Base-by-base conservation (phyloP, 2,113 vertebrate species). In the Desmodus rotundus region DNA sequence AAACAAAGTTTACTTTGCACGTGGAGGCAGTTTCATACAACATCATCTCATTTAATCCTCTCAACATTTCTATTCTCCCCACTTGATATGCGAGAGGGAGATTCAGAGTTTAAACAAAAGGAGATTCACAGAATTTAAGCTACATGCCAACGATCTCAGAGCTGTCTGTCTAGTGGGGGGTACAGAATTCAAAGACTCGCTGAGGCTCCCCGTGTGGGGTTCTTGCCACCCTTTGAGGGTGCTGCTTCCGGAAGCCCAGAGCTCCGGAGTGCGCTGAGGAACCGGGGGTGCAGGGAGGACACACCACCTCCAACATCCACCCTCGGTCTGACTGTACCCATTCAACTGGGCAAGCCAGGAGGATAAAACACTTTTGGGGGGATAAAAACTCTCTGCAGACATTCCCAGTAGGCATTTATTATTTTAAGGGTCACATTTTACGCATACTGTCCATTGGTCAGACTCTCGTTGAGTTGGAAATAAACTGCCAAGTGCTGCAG, bases 361-460 rank as follows among this genome's bases (percentile, higher is more conserved):
- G 26, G n/a, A 38, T 36, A 38, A 33, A 41, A 43, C 3, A 54
- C 41, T 26, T 31, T 61, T 43, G 15, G 33, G 61, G 26, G 68
- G 22, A 47, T 82, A 72, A 74, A 78, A 73, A 74, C 56, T 76
- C 20, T 33, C 19, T 5, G 43, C 16, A 56, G 81, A 73, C 41
- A 58, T n/a, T 72, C 65, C 80, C 73, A 72, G 67, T 28, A 91
- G n/a, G 73, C 76, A 41, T 14, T 43, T 70, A 73, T 31, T 89
- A 38, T 41, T 41, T 58, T 19, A 28, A 61, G 58, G 54, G 43
- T 50, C 58, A 72, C 15, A 45, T 19, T 86, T 78, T 19, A 93
- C 84, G 72, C 28, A 77, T 8, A 73, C 8, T 20, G 1, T 73
- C 43, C 52, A 7, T 61, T 14, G 56, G 11, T 72, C 26, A 77